Evolutionary conservation across 1,140 invertebrate genomes (phyloP).

Genomic region (Tenebrio molitor): DNA sequence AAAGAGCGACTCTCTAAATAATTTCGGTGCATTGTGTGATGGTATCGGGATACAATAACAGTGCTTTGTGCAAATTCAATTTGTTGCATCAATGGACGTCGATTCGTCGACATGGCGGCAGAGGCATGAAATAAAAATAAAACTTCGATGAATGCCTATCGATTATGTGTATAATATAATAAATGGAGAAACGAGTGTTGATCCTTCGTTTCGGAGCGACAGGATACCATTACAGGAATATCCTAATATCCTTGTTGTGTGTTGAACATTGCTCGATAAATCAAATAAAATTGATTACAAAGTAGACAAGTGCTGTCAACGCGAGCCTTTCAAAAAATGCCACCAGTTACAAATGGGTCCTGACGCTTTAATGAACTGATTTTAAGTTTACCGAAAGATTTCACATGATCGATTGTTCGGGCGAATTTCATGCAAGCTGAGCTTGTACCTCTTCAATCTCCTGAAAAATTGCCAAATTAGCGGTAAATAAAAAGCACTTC

Average conservation of each 20-base stretch:
- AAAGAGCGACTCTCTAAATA: background rate
- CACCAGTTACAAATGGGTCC: constrained; percentile 23
- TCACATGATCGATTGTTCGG: constrained; percentile 16
- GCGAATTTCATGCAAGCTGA: constrained; percentile 18
- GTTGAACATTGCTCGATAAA: constrained; percentile 31
- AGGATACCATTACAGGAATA: constrained; percentile 39
- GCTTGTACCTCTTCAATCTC: background rate
- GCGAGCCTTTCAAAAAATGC: constrained; percentile 24
- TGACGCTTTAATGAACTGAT: constrained; percentile 35
- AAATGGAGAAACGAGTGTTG: constrained; percentile 26
- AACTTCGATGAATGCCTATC: constrained; percentile 13
- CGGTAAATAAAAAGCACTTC: background rate
- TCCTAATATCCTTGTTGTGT: constrained; percentile 39
- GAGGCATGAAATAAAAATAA: constrained; percentile 31
- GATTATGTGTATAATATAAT: constrained; percentile 37
- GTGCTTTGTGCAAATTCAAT: constrained; percentile 18
- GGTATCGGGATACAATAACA: background rate
- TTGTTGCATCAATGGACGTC: constrained; percentile 22
- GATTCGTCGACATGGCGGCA: background rate
- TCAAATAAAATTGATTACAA: constrained; percentile 39
- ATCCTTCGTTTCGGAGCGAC: constrained; percentile 33
- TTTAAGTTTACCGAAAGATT: constrained; percentile 39
- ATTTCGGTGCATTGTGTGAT: constrained; percentile 9
- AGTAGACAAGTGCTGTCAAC: constrained; percentile 39
- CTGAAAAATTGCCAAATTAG: constrained; percentile 19